Base-by-base conservation (phyloP, 92 coral and sea anemone genomes). In the Epizoanthus scotinus region DNA sequence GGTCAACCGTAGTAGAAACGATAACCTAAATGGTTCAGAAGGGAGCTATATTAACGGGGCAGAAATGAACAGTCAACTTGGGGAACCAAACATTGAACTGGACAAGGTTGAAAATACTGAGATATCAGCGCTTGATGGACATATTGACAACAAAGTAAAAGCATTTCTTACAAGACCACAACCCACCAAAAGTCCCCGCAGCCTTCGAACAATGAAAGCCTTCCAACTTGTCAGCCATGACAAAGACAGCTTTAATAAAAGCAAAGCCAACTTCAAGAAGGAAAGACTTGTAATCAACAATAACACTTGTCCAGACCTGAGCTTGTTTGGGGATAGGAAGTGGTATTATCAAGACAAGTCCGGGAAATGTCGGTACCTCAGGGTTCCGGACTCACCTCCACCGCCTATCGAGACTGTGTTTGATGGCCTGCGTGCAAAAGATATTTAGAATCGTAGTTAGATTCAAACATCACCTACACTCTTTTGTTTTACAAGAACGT, bases 311-410 rank as follows among this genome's bases (percentile, higher is more conserved):
- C 91, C 91, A 17, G 27, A 61, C 70, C 56, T 74, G n/a, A 58
- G 71, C 17, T 47, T 77, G 17, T 75, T 83, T 78, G 87, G 62
- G 62, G 87, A 87, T 19, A 71, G 87, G 54, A 82, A 85, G 8
- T 88, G 91, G 91, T 84, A 84, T 71, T 88, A 84, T 66, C 91
- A 88, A 20, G 88, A 88, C 52, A 73, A 71, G 38, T 77, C 66
- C 60, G 88, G 91, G 50, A 84, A 84, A 59, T 88, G 91, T 65
- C 85, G 91, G 26, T 88, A 88, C 49, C 73, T 88, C 3, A 79
- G 91, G 29, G 86, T 84, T 5, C 91, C 91, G 14, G 88, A 88
- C 25, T 78, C 88, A 29, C 91, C 91, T 2, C 69, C 71, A 2
- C 88, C 91, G 9, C 86, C 86, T 24, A 21, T 82, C 15, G 78